Conservation (phyloP, 2,888 invertebrate species). For the Sympetrum striolatum region DNA sequence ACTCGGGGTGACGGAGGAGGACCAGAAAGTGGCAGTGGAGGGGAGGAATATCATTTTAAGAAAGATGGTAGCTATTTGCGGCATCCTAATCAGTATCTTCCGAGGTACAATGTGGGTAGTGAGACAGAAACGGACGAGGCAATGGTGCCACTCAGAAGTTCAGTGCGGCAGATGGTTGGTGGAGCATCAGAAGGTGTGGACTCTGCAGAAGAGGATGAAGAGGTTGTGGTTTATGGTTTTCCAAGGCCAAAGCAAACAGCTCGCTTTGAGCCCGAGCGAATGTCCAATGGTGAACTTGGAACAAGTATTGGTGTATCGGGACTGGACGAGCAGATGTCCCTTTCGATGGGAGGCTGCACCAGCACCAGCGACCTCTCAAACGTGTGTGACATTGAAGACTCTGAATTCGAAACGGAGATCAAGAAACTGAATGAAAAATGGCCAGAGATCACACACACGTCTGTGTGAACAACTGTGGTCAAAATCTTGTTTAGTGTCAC, state of each 20-base stretch:
- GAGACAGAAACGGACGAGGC: conserved; percentile 55
- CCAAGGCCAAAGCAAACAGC: conserved; percentile 54
- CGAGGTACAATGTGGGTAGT: conserved; percentile 64
- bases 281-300: conserved; percentile 30
- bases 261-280: conserved; percentile 20
- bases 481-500: not conserved
- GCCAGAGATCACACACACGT: conserved; percentile 60
- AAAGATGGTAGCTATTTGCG: conserved; percentile 74
- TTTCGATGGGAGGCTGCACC: conserved; percentile 70
- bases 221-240: conserved; percentile 63
- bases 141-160: conserved; percentile 47
- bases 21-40: conserved; percentile 47
- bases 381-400: conserved; percentile 89
- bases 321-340: conserved; percentile 74
- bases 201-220: conserved; percentile 54
- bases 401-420: conserved; percentile 71
- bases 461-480: conserved; percentile 57
- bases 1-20: conserved; percentile 47
- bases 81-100: conserved; percentile 85
- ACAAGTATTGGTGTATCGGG: conserved; percentile 46
- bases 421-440: conserved; percentile 57
- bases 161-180: conserved; percentile 66
- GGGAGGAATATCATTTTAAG: conserved; percentile 63
- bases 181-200: conserved; percentile 59
- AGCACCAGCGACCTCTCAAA: conserved; percentile 88